A percentile compares a stretch with the other conserved stretches of the same genome.
Evolutionary conservation across 1,140 invertebrate species (phyloP).

Genomic region (Himalopsyche phryganea): DNA sequence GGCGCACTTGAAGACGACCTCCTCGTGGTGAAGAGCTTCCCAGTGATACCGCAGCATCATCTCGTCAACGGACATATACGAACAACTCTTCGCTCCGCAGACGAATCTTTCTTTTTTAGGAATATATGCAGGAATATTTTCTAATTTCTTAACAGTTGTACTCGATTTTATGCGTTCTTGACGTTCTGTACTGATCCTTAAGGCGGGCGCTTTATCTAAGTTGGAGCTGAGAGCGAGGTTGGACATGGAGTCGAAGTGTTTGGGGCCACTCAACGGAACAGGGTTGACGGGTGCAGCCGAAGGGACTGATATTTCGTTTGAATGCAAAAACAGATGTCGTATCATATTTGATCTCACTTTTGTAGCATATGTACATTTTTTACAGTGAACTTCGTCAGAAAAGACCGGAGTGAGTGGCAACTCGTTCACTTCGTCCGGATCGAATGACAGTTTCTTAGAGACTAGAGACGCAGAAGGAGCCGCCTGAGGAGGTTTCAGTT

Average conservation of each 20-base stretch:
- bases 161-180: constrained; percentile 20
- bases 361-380: constrained; percentile 63
- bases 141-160: constrained; percentile 32
- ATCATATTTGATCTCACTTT: constrained; percentile 75
- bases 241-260: constrained; percentile 81
- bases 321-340: constrained; percentile 67
- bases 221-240: constrained; percentile 74
- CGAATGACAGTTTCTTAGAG: constrained; percentile 44
- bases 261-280: constrained; percentile 72
- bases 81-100: constrained; percentile 66
- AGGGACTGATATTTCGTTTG: constrained; percentile 57
- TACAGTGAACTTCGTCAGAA: constrained; percentile 59
- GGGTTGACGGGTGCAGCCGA: constrained; percentile 70
- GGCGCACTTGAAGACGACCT: constrained; percentile 61
- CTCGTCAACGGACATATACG: constrained; percentile 69
- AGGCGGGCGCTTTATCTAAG: constrained; percentile 41
- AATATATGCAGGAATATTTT: constrained; percentile 59
- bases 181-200: constrained; percentile 13
- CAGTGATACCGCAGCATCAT: constrained; percentile 68
- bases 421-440: constrained; percentile 59
- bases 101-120: constrained; percentile 63
- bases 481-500: constrained; percentile 13
- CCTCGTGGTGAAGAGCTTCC: constrained; percentile 63
- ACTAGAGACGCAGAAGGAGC: constrained; percentile 22
- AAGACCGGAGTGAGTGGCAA: constrained; percentile 66